Evolutionary conservation across 2,797 vertebrate species (phyloP).

Genomic region (Eospalax fontanierii): DNA sequence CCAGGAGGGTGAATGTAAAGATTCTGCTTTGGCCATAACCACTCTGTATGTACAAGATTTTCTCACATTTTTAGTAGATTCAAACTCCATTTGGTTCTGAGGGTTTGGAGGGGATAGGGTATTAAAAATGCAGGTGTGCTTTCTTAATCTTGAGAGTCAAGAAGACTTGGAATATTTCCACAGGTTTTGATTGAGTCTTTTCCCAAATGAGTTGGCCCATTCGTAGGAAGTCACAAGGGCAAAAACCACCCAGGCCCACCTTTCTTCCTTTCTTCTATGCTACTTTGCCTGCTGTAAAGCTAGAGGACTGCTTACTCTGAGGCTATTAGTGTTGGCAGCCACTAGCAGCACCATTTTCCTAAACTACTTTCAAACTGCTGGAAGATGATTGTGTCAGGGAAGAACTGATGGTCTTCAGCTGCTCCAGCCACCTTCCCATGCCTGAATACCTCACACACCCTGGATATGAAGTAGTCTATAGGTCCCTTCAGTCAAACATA

Average conservation of each 20-base stretch:
- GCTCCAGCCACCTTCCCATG: too few species aligned
- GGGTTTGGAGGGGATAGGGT: not conserved
- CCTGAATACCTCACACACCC: not conserved
- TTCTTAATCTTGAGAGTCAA: not conserved
- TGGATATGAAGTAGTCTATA: not conserved
- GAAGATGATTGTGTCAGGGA: not conserved
- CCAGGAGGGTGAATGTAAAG: not conserved
- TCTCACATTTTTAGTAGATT: not conserved
- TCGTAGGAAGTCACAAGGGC: not conserved
- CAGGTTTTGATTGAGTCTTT: not conserved
- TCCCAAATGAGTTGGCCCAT: not conserved
- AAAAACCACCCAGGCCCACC: not conserved
- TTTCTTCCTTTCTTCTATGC: not conserved
- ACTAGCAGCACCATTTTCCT: not conserved
- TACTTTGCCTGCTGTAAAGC: not conserved
- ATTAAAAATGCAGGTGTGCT: not conserved
- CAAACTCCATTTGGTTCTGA: not conserved
- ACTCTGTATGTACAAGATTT: not conserved
- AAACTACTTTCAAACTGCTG: not conserved
- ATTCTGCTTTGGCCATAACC: not conserved
- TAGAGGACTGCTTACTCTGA: not conserved
- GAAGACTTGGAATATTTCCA: not conserved
- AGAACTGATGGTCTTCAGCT: not conserved
- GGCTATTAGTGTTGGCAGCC: not conserved
- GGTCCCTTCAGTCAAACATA: not conserved